phyloP scores from a whole-genome alignment of 2,888 invertebrate species.

The Diloba caeruleocephala region DNA sequence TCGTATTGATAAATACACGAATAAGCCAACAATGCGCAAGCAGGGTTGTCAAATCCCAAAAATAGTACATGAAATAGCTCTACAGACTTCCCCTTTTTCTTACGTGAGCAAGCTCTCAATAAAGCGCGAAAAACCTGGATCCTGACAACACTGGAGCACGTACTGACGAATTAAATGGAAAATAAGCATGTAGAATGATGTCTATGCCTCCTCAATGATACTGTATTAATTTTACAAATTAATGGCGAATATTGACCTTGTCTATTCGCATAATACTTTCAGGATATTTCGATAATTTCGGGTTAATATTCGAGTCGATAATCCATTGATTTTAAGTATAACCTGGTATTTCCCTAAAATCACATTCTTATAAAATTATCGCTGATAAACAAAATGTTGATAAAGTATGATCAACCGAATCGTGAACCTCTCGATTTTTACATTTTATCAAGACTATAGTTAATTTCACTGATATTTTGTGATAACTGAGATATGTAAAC shows the following conservation, averaged over 20 bases:
- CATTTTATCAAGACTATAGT: slow-evolving; percentile 1
- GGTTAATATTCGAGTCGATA: no score
- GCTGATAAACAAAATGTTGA: slow-evolving; percentile 21
- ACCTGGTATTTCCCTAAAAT: slow-evolving; percentile 14
- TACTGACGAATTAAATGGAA: background rate
- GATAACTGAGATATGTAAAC: slow-evolving; percentile 24
- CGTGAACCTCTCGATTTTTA: slow-evolving; percentile 11
- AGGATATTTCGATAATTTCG: background rate
- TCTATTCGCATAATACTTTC: background rate
- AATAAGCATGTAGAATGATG: no score
- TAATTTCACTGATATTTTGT: slow-evolving; percentile 24
- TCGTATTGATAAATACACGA: background rate
- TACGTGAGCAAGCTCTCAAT: no score
- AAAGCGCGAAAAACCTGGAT: background rate
- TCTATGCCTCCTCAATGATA: no score
- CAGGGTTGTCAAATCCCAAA: background rate
- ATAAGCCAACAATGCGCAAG: background rate
- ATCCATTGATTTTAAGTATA: slow-evolving; percentile 1
- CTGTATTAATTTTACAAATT: no score
- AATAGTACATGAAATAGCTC: no score
- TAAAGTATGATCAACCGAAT: slow-evolving; percentile 10
- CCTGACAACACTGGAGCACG: background rate
- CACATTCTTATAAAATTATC: slow-evolving; percentile 3
- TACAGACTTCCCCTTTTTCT: no score
- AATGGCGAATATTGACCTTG: background rate